Conservation (phyloP, 2,113 vertebrate species). For the Bubalus kerabau region DNA sequence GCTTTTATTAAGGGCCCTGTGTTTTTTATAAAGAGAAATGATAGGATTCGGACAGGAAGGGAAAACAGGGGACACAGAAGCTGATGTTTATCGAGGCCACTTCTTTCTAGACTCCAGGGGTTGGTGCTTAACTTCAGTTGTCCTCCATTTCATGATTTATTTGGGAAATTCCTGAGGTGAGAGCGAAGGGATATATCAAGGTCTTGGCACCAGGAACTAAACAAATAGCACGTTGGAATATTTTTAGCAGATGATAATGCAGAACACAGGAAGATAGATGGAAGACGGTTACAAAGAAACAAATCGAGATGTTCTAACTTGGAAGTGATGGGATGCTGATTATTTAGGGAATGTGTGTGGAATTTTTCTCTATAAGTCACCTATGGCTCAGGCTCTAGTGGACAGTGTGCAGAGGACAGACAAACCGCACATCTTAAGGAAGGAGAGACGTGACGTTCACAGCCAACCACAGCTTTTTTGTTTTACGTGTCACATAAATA, state of each 20-base stretch:
- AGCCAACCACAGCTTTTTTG: background rate
- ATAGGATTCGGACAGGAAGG: background rate
- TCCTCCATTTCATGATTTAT: background rate
- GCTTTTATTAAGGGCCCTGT: background rate
- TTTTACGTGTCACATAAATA: background rate
- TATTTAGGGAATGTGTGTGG: background rate
- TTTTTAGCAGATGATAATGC: background rate
- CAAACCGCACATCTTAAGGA: background rate
- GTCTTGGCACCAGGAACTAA: background rate
- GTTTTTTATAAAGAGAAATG: background rate
- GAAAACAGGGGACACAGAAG: rapidly evolving
- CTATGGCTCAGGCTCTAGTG: background rate
- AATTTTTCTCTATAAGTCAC: background rate
- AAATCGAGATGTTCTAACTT: background rate
- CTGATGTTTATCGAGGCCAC: background rate
- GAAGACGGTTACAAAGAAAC: background rate
- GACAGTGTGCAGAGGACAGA: background rate
- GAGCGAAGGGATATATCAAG: background rate
- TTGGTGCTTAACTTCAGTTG: background rate
- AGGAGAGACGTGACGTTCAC: background rate
- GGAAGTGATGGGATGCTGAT: background rate
- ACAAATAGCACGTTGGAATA: background rate
- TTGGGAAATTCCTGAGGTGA: conserved; percentile 34
- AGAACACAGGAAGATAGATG: background rate
- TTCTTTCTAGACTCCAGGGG: background rate